Evolutionary conservation across 2,113 vertebrate species (phyloP), one percentile per base, ranked within the genome.

Genomic region (Tragelaphus strepsiceros): DNA sequence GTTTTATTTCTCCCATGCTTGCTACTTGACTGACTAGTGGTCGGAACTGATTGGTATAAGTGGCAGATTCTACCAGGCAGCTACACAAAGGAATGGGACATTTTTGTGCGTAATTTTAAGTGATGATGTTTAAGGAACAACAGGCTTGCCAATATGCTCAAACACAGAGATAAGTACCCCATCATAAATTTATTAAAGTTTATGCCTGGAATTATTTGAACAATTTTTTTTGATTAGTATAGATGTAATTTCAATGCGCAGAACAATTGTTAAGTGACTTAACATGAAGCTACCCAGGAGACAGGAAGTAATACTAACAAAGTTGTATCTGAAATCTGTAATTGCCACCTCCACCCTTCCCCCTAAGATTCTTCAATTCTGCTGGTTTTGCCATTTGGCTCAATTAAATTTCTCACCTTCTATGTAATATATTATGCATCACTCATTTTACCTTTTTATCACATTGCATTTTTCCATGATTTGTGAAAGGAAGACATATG

Each of bases 1-100:
- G 32, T 95, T 96, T 98, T 94, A 88, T 93, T 96, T 91, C 39
- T 7, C n/a, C 80, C 24, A 28, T 78, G 53, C 30, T 92, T 88
- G 51, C 35, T 83, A 19, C 35, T 94, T 94, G 78, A 91, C 94
- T 93, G 85, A 82, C 77, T 91, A 80, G 51, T 54, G 54, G 43
- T 97, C 87, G 78, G 58, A 81, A 89, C 8, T 97, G 85, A 93
- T 22, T 58, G 35, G 26, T 53, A 15, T 71, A 83, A 62, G 51
- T 71, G 56, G 87, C 28, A 91, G 43, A 46, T 90, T 93, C 67
- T 92, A 62, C 21, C 51, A 93, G n/a, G 35, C 51, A 88, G 74
- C 61, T 83, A 83, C 58, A 87, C 61, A 90, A 74, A 92, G 35
- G 49, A 86, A 87, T 87, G 61, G 22, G 43, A 15, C 49, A 54